Percentiles rank a stretch among this genome's conserved stretches.
Conservation (phyloP, 2,888 invertebrate species). For the Corythucha ciliata region DNA sequence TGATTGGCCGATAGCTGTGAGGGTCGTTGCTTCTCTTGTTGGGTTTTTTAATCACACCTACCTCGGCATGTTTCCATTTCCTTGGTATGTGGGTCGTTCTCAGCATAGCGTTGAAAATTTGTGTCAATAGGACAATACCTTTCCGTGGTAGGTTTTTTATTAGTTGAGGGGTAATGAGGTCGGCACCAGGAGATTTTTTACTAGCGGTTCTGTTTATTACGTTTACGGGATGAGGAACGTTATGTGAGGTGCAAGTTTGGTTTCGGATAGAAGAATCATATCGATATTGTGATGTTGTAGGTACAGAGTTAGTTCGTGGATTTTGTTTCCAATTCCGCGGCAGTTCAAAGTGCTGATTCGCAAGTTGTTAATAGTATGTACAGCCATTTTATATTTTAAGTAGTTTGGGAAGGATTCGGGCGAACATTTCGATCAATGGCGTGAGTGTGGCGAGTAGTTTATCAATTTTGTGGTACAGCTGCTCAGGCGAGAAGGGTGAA, state of each 20-base stretch:
- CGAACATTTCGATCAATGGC: slow-evolving; percentile 1
- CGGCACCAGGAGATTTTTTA: too few species aligned
- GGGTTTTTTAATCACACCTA: too few species aligned
- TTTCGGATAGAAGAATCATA: slow-evolving; percentile 3
- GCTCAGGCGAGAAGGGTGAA: slow-evolving; percentile 9
- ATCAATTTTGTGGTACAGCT: slow-evolving; percentile 7
- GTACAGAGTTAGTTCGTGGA: neutral
- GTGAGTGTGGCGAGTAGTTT: slow-evolving; percentile 10
- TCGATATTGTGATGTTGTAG: neutral
- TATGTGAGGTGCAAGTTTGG: slow-evolving; percentile 8
- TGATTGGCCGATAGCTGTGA: too few species aligned
- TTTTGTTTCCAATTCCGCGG: neutral
- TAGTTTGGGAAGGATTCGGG: slow-evolving; percentile 12
- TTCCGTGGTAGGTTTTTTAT: too few species aligned
- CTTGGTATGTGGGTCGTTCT: too few species aligned
- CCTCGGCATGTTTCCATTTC: too few species aligned
- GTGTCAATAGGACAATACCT: too few species aligned
- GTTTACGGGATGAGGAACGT: neutral
- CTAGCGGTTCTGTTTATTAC: neutral
- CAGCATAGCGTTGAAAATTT: too few species aligned
- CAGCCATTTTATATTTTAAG: slow-evolving; percentile 1
- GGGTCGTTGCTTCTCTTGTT: too few species aligned
- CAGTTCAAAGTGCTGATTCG: slow-evolving; percentile 9
- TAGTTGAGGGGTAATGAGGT: too few species aligned
- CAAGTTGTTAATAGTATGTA: neutral